Conservation (phyloP, 2,888 invertebrate genomes). For the Mystacides longicornis region DNA sequence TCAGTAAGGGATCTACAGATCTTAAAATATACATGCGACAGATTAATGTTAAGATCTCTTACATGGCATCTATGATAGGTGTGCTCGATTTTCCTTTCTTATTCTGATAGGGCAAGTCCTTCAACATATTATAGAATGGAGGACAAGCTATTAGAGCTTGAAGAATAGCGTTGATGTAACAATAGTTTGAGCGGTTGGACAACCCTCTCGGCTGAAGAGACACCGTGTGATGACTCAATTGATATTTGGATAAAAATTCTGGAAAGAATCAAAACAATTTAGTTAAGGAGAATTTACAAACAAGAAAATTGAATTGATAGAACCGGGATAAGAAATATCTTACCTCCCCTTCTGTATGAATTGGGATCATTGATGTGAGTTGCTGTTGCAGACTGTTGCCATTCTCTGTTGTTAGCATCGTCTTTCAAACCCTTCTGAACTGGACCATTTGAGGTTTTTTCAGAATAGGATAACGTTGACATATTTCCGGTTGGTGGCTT, state of each 20-base stretch:
- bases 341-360: conserved; percentile 65
- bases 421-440: conserved; percentile 3
- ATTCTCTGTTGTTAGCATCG: conserved; percentile 8
- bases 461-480: conserved; percentile 33
- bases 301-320: neutral
- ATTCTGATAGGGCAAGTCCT: conserved; percentile 63
- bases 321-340: conserved; percentile 29
- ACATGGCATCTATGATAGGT: conserved; percentile 90
- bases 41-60: too few species aligned
- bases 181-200: conserved; percentile 90
- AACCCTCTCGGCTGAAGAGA: conserved; percentile 84
- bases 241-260: conserved; percentile 70
- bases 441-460: conserved; percentile 29
- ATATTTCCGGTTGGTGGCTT: conserved; percentile 25
- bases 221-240: conserved; percentile 70
- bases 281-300: neutral
- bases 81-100: conserved; percentile 56
- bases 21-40: too few species aligned
- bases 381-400: conserved; percentile 9
- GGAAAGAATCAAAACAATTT: conserved; percentile 34
- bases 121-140: conserved; percentile 87
- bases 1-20: neutral
- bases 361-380: conserved; percentile 47
- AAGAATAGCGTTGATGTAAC: conserved; percentile 92
- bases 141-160: conserved; percentile 93